Percentiles rank a stretch among this genome's conserved stretches.
Conservation (phyloP, 2,797 vertebrate genomes). For the Gorsachius magnificus region DNA sequence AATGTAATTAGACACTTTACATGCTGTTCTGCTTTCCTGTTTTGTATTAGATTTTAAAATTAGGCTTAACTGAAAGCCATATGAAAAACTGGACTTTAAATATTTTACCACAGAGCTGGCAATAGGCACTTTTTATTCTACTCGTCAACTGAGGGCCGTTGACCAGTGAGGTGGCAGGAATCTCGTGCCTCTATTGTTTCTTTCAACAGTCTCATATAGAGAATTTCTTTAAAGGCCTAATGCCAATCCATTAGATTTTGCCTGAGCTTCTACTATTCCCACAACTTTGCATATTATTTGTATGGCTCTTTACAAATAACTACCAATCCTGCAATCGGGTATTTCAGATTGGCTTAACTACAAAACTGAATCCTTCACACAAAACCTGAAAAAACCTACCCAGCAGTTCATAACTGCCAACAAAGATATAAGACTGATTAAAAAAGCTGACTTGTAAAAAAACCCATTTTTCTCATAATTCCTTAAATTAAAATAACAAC, state of each 20-base stretch:
- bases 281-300: not conserved
- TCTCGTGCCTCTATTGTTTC: not conserved
- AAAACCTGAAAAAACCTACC: not conserved
- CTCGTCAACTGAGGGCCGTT: not conserved
- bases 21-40: not conserved
- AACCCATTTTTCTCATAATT: not conserved
- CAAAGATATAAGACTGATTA: not conserved
- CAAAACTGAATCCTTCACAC: not conserved
- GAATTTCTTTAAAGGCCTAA: not conserved
- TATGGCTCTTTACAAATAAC: not conserved
- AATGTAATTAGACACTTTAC: not conserved
- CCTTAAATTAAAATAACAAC: not conserved
- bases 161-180: not conserved
- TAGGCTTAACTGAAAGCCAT: not conserved
- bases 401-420: not conserved
- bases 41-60: not conserved
- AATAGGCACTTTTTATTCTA: not conserved
- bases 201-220: not conserved
- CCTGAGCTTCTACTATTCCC: not conserved
- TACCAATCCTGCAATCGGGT: not conserved
- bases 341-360: not conserved
- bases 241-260: not conserved
- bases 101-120: not conserved
- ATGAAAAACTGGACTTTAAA: not conserved
- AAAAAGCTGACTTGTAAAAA: not conserved